Percentiles rank a stretch among this genome's conserved stretches.
Evolutionary conservation across 2,888 invertebrate species (phyloP).

Genomic region (Ischnus inquisitorius): DNA sequence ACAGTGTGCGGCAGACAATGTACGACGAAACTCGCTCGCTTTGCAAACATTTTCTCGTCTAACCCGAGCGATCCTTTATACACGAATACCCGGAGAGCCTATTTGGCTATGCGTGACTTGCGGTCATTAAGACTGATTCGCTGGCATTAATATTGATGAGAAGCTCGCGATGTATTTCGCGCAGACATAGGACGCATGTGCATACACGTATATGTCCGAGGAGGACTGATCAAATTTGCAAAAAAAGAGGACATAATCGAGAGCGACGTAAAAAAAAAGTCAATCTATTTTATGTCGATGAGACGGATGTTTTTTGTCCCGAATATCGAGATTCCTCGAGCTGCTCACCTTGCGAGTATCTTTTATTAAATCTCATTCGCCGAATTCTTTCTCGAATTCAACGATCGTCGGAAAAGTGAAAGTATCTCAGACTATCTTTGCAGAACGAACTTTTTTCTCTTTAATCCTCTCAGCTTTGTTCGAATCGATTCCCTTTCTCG

Average conservation of each 20-base stretch:
- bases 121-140: conserved; percentile 57
- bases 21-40: conserved; percentile 14
- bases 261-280: not conserved
- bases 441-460: not conserved
- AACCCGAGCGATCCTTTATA: conserved; percentile 27
- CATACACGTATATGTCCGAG: not conserved
- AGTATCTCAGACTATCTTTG: not conserved
- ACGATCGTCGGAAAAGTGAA: not conserved
- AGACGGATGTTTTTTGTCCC: not conserved
- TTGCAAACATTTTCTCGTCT: conserved; percentile 31
- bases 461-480: not conserved
- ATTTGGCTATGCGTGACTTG: conserved; percentile 55
- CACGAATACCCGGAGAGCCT: conserved; percentile 14
- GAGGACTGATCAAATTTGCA: conserved; percentile 42
- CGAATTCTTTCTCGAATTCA: not conserved
- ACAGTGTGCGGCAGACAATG: conserved; percentile 47
- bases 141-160: conserved; percentile 67
- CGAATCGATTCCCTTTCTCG: not conserved
- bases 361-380: not conserved
- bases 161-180: not conserved
- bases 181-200: not conserved
- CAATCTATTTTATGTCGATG: not conserved
- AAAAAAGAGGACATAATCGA: conserved; percentile 33
- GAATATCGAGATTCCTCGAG: not conserved
- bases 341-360: not conserved